phyloP scores from a whole-genome alignment of 2,113 vertebrate genomes.

The Phyllostomus hastatus region DNA sequence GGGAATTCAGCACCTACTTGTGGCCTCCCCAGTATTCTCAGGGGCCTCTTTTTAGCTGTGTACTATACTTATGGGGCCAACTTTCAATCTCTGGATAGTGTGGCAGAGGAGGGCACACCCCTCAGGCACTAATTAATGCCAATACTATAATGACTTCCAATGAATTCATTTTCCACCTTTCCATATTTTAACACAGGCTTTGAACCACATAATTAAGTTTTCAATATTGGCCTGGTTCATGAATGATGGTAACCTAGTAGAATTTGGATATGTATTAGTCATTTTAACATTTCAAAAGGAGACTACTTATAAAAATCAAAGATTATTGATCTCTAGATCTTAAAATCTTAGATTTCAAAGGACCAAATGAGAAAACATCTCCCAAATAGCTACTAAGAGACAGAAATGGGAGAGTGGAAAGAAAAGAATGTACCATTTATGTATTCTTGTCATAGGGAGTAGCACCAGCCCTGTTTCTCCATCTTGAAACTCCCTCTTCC shows the following conservation, averaged over 20 bases:
- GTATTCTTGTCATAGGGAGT: neutral
- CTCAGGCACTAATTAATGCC: neutral
- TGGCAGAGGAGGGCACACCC: neutral
- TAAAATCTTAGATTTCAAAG: neutral
- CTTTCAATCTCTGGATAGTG: neutral
- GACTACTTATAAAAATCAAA: neutral
- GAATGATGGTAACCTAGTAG: neutral
- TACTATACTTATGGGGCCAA: neutral
- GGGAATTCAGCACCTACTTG: neutral
- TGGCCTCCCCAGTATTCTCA: neutral
- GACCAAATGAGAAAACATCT: neutral
- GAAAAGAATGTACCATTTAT: neutral
- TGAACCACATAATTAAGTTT: neutral
- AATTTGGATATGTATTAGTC: neutral
- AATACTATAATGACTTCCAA: neutral
- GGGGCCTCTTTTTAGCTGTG: neutral
- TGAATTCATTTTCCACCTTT: neutral
- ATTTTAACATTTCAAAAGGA: constrained; percentile 12
- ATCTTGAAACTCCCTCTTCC: neutral
- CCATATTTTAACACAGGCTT: neutral
- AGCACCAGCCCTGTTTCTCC: neutral
- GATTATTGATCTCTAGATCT: neutral
- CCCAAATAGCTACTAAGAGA: neutral
- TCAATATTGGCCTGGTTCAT: neutral
- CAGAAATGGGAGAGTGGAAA: neutral